These are phyloP conservation scores for Pygocentrus nattereri DNA, from an alignment of 2,797 vertebrate species.

Conservation along the genomic window DNA sequence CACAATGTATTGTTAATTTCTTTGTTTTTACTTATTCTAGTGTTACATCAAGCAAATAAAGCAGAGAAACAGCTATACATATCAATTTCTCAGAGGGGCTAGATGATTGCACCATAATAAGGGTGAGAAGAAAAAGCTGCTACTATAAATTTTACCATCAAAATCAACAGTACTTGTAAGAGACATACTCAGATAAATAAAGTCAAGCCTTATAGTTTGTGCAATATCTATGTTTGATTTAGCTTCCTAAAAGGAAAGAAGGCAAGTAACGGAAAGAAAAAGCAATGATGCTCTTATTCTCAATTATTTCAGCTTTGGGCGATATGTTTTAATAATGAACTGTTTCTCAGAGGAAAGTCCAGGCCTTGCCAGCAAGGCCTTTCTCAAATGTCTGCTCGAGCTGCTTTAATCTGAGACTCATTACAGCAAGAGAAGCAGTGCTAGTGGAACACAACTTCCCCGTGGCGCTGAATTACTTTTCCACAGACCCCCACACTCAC, in stretches of 20 bases:
- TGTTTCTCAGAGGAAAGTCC: conserved; percentile 74
- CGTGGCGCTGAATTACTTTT: conserved; percentile 79
- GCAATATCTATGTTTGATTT: not conserved
- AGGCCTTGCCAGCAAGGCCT: conserved; percentile 74
- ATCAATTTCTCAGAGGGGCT: not conserved
- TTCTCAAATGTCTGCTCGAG: conserved; percentile 81
- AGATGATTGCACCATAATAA: not conserved
- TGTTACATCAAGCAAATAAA: not conserved
- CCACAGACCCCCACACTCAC: conserved; percentile 66
- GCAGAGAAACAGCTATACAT: not conserved
- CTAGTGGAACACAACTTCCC: conserved; percentile 81
- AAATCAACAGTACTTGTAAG: not conserved
- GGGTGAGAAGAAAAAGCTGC: not conserved
- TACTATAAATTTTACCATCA: not conserved
- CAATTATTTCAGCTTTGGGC: conserved; percentile 80
- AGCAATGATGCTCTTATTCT: conserved; percentile 70
- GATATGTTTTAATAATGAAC: conserved; percentile 86
- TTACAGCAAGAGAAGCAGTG: conserved; percentile 77
- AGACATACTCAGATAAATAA: not conserved
- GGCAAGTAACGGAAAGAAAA: conserved; percentile 48
- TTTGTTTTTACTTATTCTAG: not conserved
- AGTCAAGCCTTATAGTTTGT: conserved; percentile 5
- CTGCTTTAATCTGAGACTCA: conserved; percentile 81
- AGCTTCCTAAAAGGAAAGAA: conserved; percentile 52
- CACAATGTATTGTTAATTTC: not conserved